phyloP scores from a whole-genome alignment of 2,797 vertebrate genomes.

The Acanthiza pusilla region DNA sequence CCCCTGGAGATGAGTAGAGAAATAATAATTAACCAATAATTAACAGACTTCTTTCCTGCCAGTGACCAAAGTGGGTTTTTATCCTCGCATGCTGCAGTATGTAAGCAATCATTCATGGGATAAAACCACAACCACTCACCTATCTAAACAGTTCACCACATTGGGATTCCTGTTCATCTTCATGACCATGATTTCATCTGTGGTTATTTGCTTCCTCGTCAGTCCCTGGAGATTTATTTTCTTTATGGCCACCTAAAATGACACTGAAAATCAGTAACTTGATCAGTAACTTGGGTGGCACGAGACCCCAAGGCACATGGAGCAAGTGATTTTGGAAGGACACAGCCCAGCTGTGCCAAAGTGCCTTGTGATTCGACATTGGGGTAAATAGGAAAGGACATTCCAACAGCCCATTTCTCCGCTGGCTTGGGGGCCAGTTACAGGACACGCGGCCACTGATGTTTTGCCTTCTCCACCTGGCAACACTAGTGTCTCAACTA shows the following conservation, averaged over 20 bases:
- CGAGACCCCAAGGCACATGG: background rate
- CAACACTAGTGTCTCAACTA: background rate
- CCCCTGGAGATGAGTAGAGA: background rate
- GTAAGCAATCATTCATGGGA: background rate
- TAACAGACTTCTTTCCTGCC: background rate
- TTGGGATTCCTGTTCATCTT: constrained; percentile 96
- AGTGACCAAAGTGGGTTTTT: background rate
- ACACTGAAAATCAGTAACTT: background rate
- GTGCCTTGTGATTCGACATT: background rate
- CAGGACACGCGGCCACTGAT: background rate
- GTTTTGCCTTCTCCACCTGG: background rate
- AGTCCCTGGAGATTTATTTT: constrained; percentile 96
- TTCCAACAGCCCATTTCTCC: background rate
- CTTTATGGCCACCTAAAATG: constrained; percentile 91
- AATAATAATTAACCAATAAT: background rate
- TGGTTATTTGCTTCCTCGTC: constrained; percentile 91
- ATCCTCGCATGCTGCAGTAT: background rate
- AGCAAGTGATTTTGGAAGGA: background rate
- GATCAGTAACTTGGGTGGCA: background rate
- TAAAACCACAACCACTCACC: constrained; percentile 71
- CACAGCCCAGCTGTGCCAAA: too few relatives aligned
- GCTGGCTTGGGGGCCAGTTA: too few relatives aligned
- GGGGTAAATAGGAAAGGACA: background rate
- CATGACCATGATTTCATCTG: constrained; percentile 94
- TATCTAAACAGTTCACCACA: constrained; percentile 95